Percentiles rank a stretch among this genome's conserved stretches.
Evolutionary conservation across 2,888 invertebrate genomes (phyloP).

Genomic region (Caenorhabditis virilis): DNA sequence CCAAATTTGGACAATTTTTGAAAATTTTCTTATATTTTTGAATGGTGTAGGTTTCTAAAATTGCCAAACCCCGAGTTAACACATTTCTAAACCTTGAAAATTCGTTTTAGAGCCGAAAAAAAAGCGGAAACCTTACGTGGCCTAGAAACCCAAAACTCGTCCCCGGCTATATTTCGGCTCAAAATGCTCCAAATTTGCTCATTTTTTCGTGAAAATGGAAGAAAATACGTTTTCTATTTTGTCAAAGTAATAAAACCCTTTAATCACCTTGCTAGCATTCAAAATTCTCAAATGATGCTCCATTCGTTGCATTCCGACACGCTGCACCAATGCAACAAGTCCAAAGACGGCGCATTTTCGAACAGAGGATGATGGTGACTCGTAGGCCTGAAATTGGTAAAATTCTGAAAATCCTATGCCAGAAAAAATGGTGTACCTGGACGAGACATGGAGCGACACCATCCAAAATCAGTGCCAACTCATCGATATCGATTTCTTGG

Average conservation of each 20-base stretch:
- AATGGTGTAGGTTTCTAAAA: no score
- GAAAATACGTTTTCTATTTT: no score
- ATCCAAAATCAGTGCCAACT: conserved; percentile 20
- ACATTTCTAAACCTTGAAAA: no score
- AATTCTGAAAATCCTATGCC: background rate
- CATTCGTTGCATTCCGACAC: conserved; percentile 22
- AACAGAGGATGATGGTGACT: conserved; percentile 13
- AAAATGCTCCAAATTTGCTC: background rate
- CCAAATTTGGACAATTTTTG: no score
- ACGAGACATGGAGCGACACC: conserved; percentile 32
- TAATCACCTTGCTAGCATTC: conserved; percentile 9
- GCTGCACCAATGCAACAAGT: conserved; percentile 20
- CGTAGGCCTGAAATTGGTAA: conserved; percentile 16
- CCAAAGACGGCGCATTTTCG: conserved; percentile 35
- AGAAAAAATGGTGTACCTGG: background rate
- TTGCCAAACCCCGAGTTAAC: no score
- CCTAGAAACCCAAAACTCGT: no score
- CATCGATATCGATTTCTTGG: conserved; percentile 26
- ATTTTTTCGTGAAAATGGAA: no score
- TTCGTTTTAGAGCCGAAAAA: no score
- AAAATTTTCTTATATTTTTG: no score
- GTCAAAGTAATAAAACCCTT: no score
- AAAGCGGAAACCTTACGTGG: no score
- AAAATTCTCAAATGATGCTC: conserved; percentile 21
- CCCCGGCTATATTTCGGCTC: no score